Evolutionary conservation across 1,140 invertebrate species (phyloP).

Genomic region (Melitaea cinxia): DNA sequence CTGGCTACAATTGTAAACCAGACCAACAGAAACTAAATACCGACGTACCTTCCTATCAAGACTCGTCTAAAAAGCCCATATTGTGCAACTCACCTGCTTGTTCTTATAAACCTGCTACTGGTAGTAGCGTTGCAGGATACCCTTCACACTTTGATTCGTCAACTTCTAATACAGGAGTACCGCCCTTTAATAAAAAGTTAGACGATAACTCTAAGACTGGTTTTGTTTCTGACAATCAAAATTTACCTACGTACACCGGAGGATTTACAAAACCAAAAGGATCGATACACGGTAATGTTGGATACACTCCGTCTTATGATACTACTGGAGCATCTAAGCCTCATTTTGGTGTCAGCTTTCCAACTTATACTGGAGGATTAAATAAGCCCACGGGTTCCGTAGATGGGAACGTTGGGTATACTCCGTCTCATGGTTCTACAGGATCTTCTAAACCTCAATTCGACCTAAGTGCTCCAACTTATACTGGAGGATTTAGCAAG

Average conservation of each 20-base stretch:
- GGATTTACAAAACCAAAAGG: neutral
- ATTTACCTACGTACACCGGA: neutral
- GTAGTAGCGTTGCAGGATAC: neutral
- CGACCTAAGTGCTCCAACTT: neutral
- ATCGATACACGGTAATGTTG: neutral
- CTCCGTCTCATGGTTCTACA: too few relatives aligned
- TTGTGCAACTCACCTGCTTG: slow-evolving; percentile 17
- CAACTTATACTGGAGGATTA: neutral
- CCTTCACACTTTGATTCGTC: slow-evolving; percentile 2
- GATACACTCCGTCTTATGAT: neutral
- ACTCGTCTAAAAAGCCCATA: slow-evolving; percentile 6
- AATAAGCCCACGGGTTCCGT: too few relatives aligned
- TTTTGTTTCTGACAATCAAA: neutral
- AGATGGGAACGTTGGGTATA: too few relatives aligned
- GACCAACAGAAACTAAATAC: slow-evolving; percentile 19
- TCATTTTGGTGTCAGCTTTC: neutral
- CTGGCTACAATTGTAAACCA: slow-evolving; percentile 34
- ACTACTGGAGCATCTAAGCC: neutral
- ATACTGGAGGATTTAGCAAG: neutral
- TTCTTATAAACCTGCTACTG: neutral
- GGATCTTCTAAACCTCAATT: neutral
- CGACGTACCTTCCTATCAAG: neutral
- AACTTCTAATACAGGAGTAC: neutral
- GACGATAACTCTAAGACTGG: too few relatives aligned
- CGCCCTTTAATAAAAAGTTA: too few relatives aligned